Evolutionary conservation across 2,113 vertebrate genomes (phyloP), one percentile per base, ranked within the genome.

Genomic region (Sisor rabdophorus): DNA sequence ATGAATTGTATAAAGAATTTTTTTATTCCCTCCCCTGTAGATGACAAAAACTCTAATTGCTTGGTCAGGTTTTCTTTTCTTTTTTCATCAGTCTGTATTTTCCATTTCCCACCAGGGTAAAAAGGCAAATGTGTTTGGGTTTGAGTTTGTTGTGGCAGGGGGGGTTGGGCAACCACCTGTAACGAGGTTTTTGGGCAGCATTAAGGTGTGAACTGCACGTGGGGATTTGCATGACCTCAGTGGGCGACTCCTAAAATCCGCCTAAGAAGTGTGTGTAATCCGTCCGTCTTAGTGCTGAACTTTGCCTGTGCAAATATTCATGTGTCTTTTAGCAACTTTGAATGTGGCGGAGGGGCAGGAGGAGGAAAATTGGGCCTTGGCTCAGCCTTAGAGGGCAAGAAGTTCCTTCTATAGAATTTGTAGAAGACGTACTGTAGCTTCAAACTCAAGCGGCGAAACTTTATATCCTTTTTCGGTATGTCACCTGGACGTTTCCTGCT

Each of bases 401-500:
- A 36, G 19, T 13, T 40, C 11, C 47, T 13, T 20, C 13, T 5
- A 11, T 22, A 7, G 15, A 67, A 3, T 3, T 17, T 22, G 10
- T 7, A 6, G n/a, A 8, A 7, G 32, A 36, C 7, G 32, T 36
- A 36, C 32, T 16, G 1, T 13, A 64, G 20, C 7, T 64, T 44
- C 63, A 11, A 50, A 50, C 44, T 68, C 65, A 50, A 1, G 44
- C 44, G 40, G 40, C 10, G 40, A 10, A 44, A 44, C 40, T 44
- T 44, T 44, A 44, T 44, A 44, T 44, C 4, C 6, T 44, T 67
- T 67, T 75, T 75, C 68, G 40, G 56, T 16, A 17, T 40, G 32
- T 64, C n/a, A 13, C 60, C 20, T 20, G 11, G 12, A 36, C 10
- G 32, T 68, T 30, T 70, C 58, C 53, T 63, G 68, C 44, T 82